Conservation (phyloP, 64 coral and sea anemone species). For the Dendronephthya gigantea region DNA sequence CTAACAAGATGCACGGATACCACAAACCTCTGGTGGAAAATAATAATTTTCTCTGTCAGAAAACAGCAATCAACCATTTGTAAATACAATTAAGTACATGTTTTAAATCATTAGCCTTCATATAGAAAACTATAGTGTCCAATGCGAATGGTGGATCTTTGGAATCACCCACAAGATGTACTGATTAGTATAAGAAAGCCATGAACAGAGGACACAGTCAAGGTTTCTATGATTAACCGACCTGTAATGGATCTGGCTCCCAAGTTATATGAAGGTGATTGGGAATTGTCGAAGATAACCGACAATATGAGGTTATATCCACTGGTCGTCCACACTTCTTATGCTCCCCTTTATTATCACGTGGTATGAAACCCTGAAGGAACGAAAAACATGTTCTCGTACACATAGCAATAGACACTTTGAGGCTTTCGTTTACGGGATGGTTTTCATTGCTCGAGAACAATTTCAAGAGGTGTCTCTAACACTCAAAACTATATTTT, state of each 20-base stretch:
- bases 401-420: too few relatives aligned
- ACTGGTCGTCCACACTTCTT: constrained; percentile 75
- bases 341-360: constrained; percentile 41
- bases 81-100: too few relatives aligned
- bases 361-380: constrained; percentile 41
- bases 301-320: constrained; percentile 68
- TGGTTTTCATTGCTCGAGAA: too few relatives aligned
- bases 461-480: too few relatives aligned
- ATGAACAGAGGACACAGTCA: too few relatives aligned
- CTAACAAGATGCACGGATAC: constrained; percentile 59
- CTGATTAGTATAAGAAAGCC: too few relatives aligned
- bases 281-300: constrained; percentile 70
- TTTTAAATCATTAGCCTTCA: too few relatives aligned
- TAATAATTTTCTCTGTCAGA: not conserved
- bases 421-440: too few relatives aligned
- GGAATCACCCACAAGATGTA: not conserved
- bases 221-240: too few relatives aligned
- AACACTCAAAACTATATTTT: too few relatives aligned
- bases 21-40: constrained; percentile 65
- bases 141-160: not conserved
- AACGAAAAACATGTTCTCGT: not conserved
- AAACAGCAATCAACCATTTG: not conserved
- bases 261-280: constrained; percentile 89
- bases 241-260: constrained; percentile 76
- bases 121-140: too few relatives aligned